Base-by-base conservation (phyloP, 2,113 vertebrate genomes). In the Amia ocellicauda region DNA sequence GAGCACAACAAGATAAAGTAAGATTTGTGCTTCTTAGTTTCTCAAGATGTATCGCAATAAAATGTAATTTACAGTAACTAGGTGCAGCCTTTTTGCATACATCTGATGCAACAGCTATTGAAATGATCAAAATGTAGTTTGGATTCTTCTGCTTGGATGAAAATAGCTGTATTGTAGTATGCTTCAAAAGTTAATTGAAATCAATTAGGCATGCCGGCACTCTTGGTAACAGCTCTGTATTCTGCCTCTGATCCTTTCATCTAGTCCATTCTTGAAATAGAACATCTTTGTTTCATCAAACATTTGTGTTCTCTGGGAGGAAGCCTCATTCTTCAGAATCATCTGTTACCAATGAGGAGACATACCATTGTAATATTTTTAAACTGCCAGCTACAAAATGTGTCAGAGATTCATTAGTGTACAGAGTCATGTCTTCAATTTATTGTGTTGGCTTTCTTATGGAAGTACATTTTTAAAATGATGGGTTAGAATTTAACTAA, bases 111-210 rank as follows among this genome's bases (percentile, higher is more conserved):
- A 36, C 31, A 36, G 31, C 5, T 36, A 36, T 36, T 36, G 2
- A 1, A 36, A 36, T n/a, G n/a, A n/a, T n/a, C n/a, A n/a, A n/a
- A n/a, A n/a, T n/a, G n/a, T n/a, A n/a, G n/a, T n/a, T n/a, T n/a
- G n/a, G n/a, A n/a, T n/a, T n/a, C n/a, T n/a, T n/a, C n/a, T n/a
- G n/a, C n/a, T 36, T 36, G 56, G 3, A 14, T 20, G 13, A 57
- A 49, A 57, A 31, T 11, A 3, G 23, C 11, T 20, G 26, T 57
- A 45, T 28, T 55, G 43, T 24, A 47, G 53, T 28, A 7, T 11
- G 10, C 14, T 28, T 47, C 41, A 45, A 64, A 45, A 57, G 31
- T 45, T 16, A 42, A 45, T 56, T 57, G 42, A 57, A 23, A 31
- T 26, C 11, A 57, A 23, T 49, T 57, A 29, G 8, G 19, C 4